These are phyloP conservation scores for Mastacembelus armatus DNA, from an alignment of 2,797 vertebrate genomes.

Conservation along the genomic window DNA sequence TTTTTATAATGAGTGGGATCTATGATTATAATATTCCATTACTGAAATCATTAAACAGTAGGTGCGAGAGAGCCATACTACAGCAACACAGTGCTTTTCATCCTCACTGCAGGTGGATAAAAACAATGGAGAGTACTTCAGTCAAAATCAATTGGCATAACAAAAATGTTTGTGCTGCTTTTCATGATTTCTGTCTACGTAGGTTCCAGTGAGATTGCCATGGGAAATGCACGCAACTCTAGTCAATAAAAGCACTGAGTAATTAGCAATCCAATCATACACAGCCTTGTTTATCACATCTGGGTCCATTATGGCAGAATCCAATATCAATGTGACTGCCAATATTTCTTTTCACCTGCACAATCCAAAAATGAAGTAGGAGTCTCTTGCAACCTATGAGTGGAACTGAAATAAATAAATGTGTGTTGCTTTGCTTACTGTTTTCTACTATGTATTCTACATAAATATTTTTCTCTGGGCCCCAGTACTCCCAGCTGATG, in stretches of 20 bases:
- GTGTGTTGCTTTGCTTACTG: conserved; percentile 92
- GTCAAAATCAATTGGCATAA: conserved; percentile 49
- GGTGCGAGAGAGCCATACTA: conserved; percentile 75
- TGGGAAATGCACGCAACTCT: conserved; percentile 24
- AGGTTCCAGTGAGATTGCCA: conserved; percentile 33
- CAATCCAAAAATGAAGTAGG: conserved; percentile 62
- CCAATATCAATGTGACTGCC: conserved; percentile 36
- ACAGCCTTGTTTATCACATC: conserved; percentile 56
- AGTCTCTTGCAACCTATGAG: conserved; percentile 72
- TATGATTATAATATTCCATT: conserved; percentile 36
- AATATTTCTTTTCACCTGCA: conserved; percentile 73
- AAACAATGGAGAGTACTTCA: conserved; percentile 53
- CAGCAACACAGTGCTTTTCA: conserved; percentile 36
- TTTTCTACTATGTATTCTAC: conserved; percentile 93
- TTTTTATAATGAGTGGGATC: conserved; percentile 41
- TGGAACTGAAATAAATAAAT: conserved; percentile 40
- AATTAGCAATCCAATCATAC: conserved; percentile 65
- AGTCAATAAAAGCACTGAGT: conserved; percentile 41
- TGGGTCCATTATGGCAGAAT: conserved; percentile 51
- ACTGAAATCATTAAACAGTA: conserved; percentile 47
- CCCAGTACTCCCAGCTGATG: conserved; percentile 97
- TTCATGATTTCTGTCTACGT: conserved; percentile 40
- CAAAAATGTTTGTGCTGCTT: conserved; percentile 37
- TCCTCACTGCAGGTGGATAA: conserved; percentile 69
- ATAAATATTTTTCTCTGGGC: conserved; percentile 92